phyloP scores from a whole-genome alignment of 2,888 invertebrate species.

The Campoplex nolae region DNA sequence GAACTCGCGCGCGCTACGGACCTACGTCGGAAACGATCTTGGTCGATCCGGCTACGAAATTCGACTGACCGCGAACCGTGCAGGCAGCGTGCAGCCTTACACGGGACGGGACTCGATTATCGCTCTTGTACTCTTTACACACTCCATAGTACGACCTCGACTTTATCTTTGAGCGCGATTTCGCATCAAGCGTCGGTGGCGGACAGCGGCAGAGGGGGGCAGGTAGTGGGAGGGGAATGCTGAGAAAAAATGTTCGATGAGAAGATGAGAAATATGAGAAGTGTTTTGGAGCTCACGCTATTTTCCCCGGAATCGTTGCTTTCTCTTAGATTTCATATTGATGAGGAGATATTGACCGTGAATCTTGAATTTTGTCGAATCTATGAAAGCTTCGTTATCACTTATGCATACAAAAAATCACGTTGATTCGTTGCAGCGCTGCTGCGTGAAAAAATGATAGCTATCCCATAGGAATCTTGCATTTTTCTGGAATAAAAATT shows the following conservation, averaged over 20 bases:
- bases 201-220: not conserved
- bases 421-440: no score
- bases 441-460: no score
- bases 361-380: no score
- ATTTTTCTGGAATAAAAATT: no score
- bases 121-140: conserved; percentile 15
- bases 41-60: conserved; percentile 30
- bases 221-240: not conserved
- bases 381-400: no score
- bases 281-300: not conserved
- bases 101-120: conserved; percentile 33
- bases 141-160: conserved; percentile 33
- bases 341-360: not conserved
- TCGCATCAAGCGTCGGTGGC: conserved; percentile 5
- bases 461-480: no score
- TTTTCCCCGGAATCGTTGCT: not conserved
- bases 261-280: not conserved
- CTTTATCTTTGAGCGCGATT: conserved; percentile 56
- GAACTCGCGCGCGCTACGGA: not conserved
- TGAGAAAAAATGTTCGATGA: conserved; percentile 1
- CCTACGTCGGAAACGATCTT: not conserved
- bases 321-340: not conserved
- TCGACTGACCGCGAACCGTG: conserved; percentile 39
- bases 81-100: conserved; percentile 12
- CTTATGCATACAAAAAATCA: no score